Evolutionary conservation across 2,888 invertebrate genomes (phyloP).

Genomic region (Phania funesta): DNA sequence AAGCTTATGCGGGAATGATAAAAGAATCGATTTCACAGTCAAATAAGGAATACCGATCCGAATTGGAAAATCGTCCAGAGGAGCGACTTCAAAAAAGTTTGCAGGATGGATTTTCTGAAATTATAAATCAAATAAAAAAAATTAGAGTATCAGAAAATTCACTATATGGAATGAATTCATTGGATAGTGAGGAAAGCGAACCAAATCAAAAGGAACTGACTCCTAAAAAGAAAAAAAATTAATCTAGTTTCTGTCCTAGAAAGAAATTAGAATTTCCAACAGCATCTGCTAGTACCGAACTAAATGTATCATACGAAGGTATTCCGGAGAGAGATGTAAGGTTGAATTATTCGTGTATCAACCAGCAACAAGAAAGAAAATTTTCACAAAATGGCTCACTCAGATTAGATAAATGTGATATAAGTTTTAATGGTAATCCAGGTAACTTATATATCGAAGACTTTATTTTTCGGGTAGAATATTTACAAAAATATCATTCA

Average conservation of each 20-base stretch:
- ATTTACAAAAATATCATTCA: background rate
- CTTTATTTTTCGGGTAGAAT: background rate
- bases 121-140: background rate
- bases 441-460: background rate
- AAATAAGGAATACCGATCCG: background rate
- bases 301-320: too few relatives aligned
- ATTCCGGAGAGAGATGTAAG: too few relatives aligned
- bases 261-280: too few relatives aligned
- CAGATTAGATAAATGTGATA: background rate
- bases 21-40: background rate
- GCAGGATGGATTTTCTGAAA: background rate
- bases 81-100: background rate
- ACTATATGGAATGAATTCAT: background rate
- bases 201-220: too few relatives aligned
- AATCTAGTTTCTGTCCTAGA: too few relatives aligned
- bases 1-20: background rate
- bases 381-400: too few relatives aligned
- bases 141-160: background rate
- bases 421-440: background rate
- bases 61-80: background rate
- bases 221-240: too few relatives aligned
- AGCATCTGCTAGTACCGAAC: too few relatives aligned
- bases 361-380: too few relatives aligned
- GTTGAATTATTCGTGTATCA: too few relatives aligned
- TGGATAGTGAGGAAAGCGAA: background rate